phyloP scores from a whole-genome alignment of 2,888 invertebrate genomes.

The Trypoxylon attenuatum region DNA sequence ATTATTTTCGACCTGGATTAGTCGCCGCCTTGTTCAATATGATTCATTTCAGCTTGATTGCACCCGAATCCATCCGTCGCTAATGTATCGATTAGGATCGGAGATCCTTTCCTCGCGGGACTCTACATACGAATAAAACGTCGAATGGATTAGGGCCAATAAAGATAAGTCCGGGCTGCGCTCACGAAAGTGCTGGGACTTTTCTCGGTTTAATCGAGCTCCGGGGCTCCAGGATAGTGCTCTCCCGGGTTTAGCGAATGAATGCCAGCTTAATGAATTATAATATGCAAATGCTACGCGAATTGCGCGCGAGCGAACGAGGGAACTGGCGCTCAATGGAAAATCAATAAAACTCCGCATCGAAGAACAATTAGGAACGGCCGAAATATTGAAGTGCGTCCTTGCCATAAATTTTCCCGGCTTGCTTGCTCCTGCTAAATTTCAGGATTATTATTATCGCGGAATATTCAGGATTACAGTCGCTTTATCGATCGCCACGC shows the following conservation, averaged over 20 bases:
- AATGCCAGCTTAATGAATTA: too few relatives aligned
- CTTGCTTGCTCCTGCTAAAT: conserved; percentile 52
- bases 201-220: too few relatives aligned
- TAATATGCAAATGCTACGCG: too few relatives aligned
- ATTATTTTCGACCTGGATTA: conserved; percentile 43
- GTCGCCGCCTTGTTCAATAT: conserved; percentile 22
- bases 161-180: too few relatives aligned
- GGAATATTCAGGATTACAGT: conserved; percentile 48
- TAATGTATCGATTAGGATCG: not conserved
- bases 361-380: conserved; percentile 48
- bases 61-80: not conserved
- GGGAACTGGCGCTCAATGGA: not conserved
- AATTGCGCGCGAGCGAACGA: too few relatives aligned
- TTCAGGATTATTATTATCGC: conserved; percentile 53
- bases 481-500: conserved; percentile 41
- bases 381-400: conserved; percentile 28
- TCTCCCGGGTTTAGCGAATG: too few relatives aligned
- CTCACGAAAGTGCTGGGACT: too few relatives aligned
- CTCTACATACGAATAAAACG: too few relatives aligned
- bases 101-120: not conserved
- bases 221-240: too few relatives aligned
- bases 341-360: conserved; percentile 37
- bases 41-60: not conserved
- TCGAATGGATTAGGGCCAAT: too few relatives aligned
- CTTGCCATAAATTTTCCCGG: conserved; percentile 20